These are phyloP conservation scores for Poecilia picta DNA, from an alignment of 2,797 vertebrate species.

Conservation along the genomic window DNA sequence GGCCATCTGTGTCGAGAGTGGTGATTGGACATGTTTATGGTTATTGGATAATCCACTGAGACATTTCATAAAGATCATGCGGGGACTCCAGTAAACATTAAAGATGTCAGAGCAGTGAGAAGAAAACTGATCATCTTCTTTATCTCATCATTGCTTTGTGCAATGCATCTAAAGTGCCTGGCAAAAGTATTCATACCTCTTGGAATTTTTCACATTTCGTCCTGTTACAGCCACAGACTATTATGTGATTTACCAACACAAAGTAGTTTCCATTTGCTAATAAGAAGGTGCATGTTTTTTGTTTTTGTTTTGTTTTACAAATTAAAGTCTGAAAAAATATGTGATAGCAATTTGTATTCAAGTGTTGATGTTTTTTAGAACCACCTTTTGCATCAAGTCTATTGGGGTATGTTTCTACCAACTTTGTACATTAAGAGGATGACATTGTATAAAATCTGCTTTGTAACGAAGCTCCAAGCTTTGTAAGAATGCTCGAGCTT, in stretches of 20 bases:
- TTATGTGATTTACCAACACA: background rate
- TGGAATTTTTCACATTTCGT: background rate
- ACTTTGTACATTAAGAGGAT: background rate
- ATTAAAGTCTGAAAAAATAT: background rate
- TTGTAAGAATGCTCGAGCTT: background rate
- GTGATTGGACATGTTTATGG: constrained; percentile 47
- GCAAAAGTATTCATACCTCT: background rate
- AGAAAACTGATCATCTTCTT: background rate
- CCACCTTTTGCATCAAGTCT: background rate
- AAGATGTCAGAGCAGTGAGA: constrained; percentile 21
- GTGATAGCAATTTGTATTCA: background rate
- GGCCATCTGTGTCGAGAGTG: constrained; percentile 41
- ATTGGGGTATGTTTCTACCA: background rate
- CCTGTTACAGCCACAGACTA: background rate
- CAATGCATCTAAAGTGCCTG: background rate
- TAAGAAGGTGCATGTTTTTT: background rate
- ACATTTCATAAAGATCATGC: constrained; percentile 46
- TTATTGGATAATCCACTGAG: constrained; percentile 43
- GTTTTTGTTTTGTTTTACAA: background rate
- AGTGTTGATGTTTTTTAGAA: background rate
- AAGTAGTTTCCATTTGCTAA: no score
- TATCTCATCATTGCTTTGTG: constrained; percentile 2
- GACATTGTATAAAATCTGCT: background rate
- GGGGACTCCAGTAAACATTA: constrained; percentile 46
- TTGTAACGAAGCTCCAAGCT: background rate